Evolutionary conservation across 2,888 invertebrate genomes (phyloP), one percentile per base, ranked within the genome.

Genomic region (Colostygia pectinataria): DNA sequence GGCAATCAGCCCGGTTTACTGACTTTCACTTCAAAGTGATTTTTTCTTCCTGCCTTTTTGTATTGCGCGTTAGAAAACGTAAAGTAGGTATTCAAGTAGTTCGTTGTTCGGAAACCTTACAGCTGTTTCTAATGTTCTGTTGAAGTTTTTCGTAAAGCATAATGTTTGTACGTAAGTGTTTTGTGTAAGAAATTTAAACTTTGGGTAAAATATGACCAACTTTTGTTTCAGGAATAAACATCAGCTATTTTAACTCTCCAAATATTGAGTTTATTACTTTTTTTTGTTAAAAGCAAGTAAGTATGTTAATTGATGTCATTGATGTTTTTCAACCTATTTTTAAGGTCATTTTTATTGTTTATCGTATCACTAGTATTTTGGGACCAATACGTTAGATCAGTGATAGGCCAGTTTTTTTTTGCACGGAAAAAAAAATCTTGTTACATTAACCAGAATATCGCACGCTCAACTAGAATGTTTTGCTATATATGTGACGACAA

Each of bases 1-100:
- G 73, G 79, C 80, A 83, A 83, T 82, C 82, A 80, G 76, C 76
- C 74, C 72, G 71, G 74, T 73, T 77, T 77, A 74, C 74, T 71
- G 78, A 76, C 75, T 80, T 74, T 77, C 67, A 73, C 77, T 77
- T 79, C 74, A 80, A 80, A 83, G 74, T 72, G 71, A 66, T 61
- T 77, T 79, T 77, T 78, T 70, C 65, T 68, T 70, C 62, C 60
- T 65, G 66, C 68, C 66, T 71, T 75, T 80, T 77, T 74, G 69
- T 71, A 67, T 66, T 66, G 61, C 65, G 66, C 63, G 66, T 66
- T 67, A 69, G 62, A 62, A 67, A 66, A 64, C 61, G 60, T 60
- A 56, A 65, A 66, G 66, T 67, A 63, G 18, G 34, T 27, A 27
- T 59, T 62, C 61, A 60, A 74, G 66, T 63, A 71, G 68, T 70